Evolutionary conservation across 1,140 invertebrate species (phyloP), one percentile per base, ranked within the genome.

Genomic region (Ditylenchus dipsaci): DNA sequence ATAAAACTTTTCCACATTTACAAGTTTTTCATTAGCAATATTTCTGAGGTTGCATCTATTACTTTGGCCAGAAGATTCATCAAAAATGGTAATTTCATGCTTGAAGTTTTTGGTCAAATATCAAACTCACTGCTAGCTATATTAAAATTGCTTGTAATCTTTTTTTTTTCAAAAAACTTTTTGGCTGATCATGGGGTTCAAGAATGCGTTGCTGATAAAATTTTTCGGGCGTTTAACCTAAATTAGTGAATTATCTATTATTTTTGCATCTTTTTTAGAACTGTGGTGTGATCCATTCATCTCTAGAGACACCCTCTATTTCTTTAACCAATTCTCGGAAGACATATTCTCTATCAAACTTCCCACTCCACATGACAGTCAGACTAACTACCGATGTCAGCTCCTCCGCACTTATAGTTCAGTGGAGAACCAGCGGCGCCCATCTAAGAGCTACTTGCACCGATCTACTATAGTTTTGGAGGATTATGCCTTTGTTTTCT

Each of bases 281-380:
- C 45, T 72, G 23, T 71, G 69, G 69, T 71, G 69, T 56, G 62
- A 71, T 65, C 69, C 69, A 23, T 71, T 71, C 69, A 72, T 71
- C n/a, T 71, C 69, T 1, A 11, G 69, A 63, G 65, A 72, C 43
- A 61, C 29, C 26, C 11, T 71, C 11, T 71, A 71, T 33, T 71
- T 71, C 61, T 71, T 71, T 26, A 72, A 62, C 47, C 69, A 71
- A n/a, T 56, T 71, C 21, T 30, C 59, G 8, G 33, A 71, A 17
- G 60, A 72, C 27, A 27, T 71, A 21, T 67, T 71, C 17, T 67
- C 60, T 11, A 71, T 53, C 15, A 19, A 19, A 15, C 49, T 53
- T 53, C 49, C 3, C 15, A 21, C 3, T 53, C 11, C 33, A 38
- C 3, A 53, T 26, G 49, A 53, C 3, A 53, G 49, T 53, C n/a